Evolutionary conservation across 92 coral and sea anemone genomes (phyloP), one percentile per base, ranked within the genome.

Genomic region (Palythoa caribaeorum): DNA sequence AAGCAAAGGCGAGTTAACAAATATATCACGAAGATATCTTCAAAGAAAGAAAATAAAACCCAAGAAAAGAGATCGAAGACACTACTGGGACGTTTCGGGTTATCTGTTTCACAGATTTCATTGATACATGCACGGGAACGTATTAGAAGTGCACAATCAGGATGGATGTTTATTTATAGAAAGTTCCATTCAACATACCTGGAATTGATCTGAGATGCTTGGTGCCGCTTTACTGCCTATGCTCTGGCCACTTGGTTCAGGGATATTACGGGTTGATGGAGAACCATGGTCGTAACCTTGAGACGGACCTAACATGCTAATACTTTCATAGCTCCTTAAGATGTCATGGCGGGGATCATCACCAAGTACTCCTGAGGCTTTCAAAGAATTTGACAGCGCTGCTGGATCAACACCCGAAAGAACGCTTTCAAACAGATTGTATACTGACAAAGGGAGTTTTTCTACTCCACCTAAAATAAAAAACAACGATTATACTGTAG

Each of bases 341-440:
- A 84, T 70, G 38, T 71, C 78, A 47, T 79, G 87, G 51, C 63
- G 44, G 51, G 28, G 87, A 6, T 54, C 40, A 63, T 88, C 78
- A 19, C 17, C 28, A 81, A 87, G 79, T 16, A 84, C 84, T 6
- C 93, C 94, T 19, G 92, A 75, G 47, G 93, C 89, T 38, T 86
- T 50, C 59, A 94, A 87, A 9, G 92, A 94, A n/a, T 80, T 65
- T 48, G 66, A 87, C 9, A 96, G 87, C 19, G 76, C 68, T 20
- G 85, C 68, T 7, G 96, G 92, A 37, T 89, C 94, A 52, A 93
- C 73, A 14, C 86, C 94, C 3, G 97, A 91, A 40, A 93, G 84
- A 59, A 94, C 98, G 84, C 92, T 93, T 73, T 94, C 96, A 38
- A 96, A 74, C 36, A 96, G 91, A 65, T 80, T 94, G 83, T 93